Evolutionary conservation across 92 coral and sea anemone genomes (phyloP).

Genomic region (Porites divaricata): DNA sequence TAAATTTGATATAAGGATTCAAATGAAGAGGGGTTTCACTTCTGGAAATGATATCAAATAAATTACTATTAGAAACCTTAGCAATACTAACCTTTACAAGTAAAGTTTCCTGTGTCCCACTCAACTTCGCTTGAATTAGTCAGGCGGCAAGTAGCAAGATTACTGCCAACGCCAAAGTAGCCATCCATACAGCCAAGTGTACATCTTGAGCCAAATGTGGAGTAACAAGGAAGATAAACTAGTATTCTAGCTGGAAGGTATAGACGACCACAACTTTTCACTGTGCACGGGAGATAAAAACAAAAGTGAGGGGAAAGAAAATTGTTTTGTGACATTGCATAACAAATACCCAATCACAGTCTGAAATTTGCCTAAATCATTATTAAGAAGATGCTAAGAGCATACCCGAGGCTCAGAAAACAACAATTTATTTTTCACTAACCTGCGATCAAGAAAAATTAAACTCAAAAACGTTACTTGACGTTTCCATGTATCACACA

Average conservation of each 20-base stretch:
- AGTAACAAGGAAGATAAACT: conserved; percentile 40
- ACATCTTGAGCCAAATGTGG: conserved; percentile 34
- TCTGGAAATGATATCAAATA: no score
- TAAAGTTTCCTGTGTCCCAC: conserved; percentile 39
- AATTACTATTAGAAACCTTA: not conserved
- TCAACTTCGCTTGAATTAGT: conserved; percentile 13
- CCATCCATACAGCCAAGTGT: conserved; percentile 20
- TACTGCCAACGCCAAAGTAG: conserved; percentile 2
- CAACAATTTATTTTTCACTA: no score
- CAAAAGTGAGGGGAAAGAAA: not conserved
- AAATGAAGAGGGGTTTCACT: no score
- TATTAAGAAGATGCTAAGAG: no score
- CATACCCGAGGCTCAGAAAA: no score
- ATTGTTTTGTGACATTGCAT: no score
- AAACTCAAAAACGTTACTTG: no score
- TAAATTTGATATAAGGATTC: no score
- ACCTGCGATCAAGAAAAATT: no score
- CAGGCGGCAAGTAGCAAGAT: conserved; percentile 33
- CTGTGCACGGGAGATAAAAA: not conserved
- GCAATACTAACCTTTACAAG: conserved; percentile 9
- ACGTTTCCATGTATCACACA: no score
- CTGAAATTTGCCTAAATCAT: no score
- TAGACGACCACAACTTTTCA: conserved; percentile 8
- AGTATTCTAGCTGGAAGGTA: not conserved
- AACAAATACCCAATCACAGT: no score